Percentiles rank a stretch among this genome's conserved stretches.
phyloP scores from a whole-genome alignment of 2,888 invertebrate species.

The Iphiclides podalirius region DNA sequence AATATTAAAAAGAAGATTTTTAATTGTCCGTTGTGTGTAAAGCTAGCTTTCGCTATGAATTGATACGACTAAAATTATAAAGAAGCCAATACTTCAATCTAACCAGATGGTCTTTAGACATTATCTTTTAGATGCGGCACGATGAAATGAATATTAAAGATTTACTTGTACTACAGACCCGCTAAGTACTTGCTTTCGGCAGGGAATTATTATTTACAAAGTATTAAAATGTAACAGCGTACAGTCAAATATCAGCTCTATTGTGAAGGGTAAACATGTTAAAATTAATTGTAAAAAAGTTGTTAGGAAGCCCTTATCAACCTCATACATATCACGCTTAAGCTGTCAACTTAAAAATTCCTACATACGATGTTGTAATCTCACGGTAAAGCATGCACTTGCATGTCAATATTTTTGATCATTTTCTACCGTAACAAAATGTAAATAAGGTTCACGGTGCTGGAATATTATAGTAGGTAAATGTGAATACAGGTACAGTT shows the following conservation, averaged over 20 bases:
- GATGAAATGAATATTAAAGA: conserved; percentile 52
- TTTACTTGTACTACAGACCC: conserved; percentile 19
- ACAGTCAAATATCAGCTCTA: conserved; percentile 2
- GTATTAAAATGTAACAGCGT: background rate
- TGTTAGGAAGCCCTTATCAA: conserved; percentile 18
- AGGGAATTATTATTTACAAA: background rate
- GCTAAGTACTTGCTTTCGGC: conserved; percentile 35
- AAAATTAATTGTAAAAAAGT: background rate
- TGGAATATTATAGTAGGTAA: background rate
- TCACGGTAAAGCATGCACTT: conserved; percentile 5
- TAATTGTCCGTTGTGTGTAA: too few relatives aligned
- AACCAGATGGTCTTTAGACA: conserved; percentile 37
- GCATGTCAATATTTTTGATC: conserved; percentile 13
- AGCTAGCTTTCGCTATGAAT: conserved; percentile 26
- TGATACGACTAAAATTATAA: conserved; percentile 29
- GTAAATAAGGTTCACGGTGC: background rate
- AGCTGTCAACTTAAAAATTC: conserved; percentile 31
- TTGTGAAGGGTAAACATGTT: background rate
- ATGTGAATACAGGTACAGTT: conserved; percentile 5
- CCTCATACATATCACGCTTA: conserved; percentile 28
- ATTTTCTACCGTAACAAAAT: background rate
- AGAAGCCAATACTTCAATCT: conserved; percentile 39
- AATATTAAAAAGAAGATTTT: too few relatives aligned
- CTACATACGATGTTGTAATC: conserved; percentile 29
- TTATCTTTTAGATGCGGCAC: conserved; percentile 50